These are phyloP conservation scores for Styela clava DNA, from an alignment of 23 tunicate genomes.

Conservation along the genomic window DNA sequence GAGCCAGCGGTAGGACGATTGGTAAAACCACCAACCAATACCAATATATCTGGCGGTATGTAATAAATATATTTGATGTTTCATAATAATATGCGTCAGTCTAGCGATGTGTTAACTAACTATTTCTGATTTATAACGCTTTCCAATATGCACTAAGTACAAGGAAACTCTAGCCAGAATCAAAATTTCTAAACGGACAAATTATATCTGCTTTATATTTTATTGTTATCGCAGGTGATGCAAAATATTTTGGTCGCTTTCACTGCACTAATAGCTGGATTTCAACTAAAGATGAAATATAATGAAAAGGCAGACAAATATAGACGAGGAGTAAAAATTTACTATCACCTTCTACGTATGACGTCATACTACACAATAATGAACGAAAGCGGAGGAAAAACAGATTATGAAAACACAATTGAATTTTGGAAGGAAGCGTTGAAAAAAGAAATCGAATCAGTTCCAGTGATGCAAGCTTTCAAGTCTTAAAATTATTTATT, in stretches of 20 bases:
- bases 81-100: no score
- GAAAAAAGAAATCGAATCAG: conserved; percentile 53
- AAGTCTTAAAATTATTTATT: conserved; percentile 42
- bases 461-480: conserved; percentile 61
- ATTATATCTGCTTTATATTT: no score
- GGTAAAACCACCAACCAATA: no score
- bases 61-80: no score
- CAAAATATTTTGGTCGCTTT: conserved; percentile 48
- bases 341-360: conserved; percentile 40
- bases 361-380: conserved; percentile 51
- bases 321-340: conserved; percentile 64
- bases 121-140: no score
- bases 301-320: conserved; percentile 62
- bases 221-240: no score
- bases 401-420: conserved; percentile 37
- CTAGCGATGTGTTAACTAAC: no score
- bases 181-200: no score
- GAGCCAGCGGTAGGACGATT: no score
- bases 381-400: conserved; percentile 62
- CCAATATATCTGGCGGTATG: no score
- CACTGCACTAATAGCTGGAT: conserved; percentile 48
- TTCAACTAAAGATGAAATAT: conserved; percentile 61
- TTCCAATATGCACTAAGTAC: no score
- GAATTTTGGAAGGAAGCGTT: conserved; percentile 60
- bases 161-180: no score